phyloP scores from a whole-genome alignment of 2,113 vertebrate species.

The Typhlomys cinereus region DNA sequence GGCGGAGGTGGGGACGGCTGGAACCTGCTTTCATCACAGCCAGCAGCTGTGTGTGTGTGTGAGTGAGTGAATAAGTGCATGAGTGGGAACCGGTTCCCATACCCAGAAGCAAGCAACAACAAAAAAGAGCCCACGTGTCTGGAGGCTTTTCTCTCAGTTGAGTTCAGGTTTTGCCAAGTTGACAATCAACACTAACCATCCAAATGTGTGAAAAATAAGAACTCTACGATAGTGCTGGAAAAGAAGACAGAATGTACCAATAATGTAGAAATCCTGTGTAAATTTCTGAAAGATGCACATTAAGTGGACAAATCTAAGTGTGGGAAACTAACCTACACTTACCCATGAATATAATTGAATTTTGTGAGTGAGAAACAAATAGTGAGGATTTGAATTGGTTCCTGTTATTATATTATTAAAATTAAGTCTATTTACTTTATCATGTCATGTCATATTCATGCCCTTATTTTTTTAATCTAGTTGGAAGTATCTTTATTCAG shows the following conservation, averaged over 20 bases:
- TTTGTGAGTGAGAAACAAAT: slow-evolving; percentile 88
- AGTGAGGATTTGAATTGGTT: slow-evolving; percentile 88
- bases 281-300: not conserved
- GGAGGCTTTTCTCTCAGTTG: too few relatives aligned
- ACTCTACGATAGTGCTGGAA: not conserved
- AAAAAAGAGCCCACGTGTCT: too few relatives aligned
- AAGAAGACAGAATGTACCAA: not conserved
- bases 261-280: not conserved
- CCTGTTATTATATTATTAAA: slow-evolving; percentile 88
- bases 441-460: slow-evolving; percentile 90
- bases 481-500: too few relatives aligned
- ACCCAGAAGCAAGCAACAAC: too few relatives aligned
- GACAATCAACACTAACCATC: too few relatives aligned
- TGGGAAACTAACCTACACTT: not conserved
- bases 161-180: too few relatives aligned
- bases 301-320: not conserved
- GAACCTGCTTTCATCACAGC: too few relatives aligned
- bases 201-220: not conserved
- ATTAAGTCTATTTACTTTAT: slow-evolving; percentile 95
- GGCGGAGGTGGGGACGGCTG: too few relatives aligned
- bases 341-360: slow-evolving; percentile 71
- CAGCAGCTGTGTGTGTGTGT: too few relatives aligned
- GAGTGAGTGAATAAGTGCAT: too few relatives aligned
- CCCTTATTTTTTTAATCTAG: slow-evolving; percentile 93
- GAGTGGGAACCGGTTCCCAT: too few relatives aligned